Percentiles rank a stretch among this genome's conserved stretches.
Conservation (phyloP, 2,113 vertebrate species). For the Trogon surrucura region DNA sequence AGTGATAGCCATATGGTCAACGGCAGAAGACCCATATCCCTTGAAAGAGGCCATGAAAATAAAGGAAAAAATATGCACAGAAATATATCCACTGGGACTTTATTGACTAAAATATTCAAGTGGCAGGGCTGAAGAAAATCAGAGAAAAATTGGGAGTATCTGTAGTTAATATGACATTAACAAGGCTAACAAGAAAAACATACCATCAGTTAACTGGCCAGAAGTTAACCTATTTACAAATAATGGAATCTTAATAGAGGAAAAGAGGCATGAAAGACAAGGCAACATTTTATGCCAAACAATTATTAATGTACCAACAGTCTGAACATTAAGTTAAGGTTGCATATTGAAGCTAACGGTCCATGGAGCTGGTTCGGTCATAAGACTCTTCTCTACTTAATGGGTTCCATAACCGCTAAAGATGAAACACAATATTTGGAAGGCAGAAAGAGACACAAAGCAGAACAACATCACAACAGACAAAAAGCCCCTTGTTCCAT, state of each 20-base stretch:
- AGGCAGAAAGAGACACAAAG: slow-evolving; percentile 3
- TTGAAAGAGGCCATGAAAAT: background rate
- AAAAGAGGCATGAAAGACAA: background rate
- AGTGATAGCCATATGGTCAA: background rate
- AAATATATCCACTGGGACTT: background rate
- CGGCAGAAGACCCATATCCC: background rate
- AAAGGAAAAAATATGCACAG: background rate
- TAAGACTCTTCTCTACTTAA: slow-evolving; percentile 15
- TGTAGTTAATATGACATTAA: background rate
- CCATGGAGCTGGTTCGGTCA: slow-evolving; percentile 23
- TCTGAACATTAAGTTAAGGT: slow-evolving; percentile 50
- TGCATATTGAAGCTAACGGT: slow-evolving; percentile 21
- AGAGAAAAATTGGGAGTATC: background rate
- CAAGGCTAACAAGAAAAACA: background rate
- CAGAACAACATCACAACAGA: background rate
- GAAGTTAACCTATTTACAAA: background rate
- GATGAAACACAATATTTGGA: slow-evolving; percentile 26
- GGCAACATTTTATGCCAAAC: slow-evolving; percentile 13
- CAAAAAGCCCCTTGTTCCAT: background rate
- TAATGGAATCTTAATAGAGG: background rate
- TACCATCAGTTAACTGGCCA: background rate
- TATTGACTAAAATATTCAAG: background rate
- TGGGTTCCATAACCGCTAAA: slow-evolving; percentile 31
- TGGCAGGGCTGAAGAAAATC: background rate
- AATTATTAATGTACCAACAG: background rate